A percentile compares a stretch with the other conserved stretches of the same genome.
Evolutionary conservation across 2,113 vertebrate genomes (phyloP).

Genomic region (Hystrix brachyura): DNA sequence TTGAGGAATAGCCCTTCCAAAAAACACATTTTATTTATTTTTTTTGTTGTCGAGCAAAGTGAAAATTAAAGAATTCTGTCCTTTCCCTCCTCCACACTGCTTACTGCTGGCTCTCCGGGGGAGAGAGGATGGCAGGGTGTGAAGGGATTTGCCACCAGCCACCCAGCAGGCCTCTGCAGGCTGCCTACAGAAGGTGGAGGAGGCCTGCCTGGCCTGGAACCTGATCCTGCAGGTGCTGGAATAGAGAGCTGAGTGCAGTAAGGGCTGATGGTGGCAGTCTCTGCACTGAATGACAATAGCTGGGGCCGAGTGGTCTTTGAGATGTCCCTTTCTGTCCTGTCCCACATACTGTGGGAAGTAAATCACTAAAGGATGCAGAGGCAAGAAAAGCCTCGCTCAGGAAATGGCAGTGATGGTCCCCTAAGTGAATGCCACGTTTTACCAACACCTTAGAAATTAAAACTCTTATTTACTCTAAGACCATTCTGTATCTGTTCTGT

Average conservation of each 20-base stretch:
- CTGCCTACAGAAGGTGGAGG: not conserved
- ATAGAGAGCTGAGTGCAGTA: not conserved
- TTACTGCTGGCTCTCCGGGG: not conserved
- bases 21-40: not conserved
- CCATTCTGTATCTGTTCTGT: not conserved
- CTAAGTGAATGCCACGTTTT: not conserved
- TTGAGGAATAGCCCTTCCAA: not conserved
- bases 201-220: not conserved
- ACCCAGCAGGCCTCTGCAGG: not conserved
- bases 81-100: rapidly evolving
- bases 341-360: rapidly evolving
- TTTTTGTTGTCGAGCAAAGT: not conserved
- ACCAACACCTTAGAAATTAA: not conserved
- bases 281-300: not conserved
- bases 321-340: not conserved
- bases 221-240: not conserved
- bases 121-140: not conserved
- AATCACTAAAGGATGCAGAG: not conserved
- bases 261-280: not conserved
- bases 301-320: not conserved
- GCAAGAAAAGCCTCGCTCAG: not conserved
- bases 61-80: not conserved
- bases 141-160: no score
- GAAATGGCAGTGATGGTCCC: not conserved
- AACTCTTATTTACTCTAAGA: not conserved